phyloP scores from a whole-genome alignment of 2,888 invertebrate genomes.

The Caenorhabditis sulstoni region DNA sequence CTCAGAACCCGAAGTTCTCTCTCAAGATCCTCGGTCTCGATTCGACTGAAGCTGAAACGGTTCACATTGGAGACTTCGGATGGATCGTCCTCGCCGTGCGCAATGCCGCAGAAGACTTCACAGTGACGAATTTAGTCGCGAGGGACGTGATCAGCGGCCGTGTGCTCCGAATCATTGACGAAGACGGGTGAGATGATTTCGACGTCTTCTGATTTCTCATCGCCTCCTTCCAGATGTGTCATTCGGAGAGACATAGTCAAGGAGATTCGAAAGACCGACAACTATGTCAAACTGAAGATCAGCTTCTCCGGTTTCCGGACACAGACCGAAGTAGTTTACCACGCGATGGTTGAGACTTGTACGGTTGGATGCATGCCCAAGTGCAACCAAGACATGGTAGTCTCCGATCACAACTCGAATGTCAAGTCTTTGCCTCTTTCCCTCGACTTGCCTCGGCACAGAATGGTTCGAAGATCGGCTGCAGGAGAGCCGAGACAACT shows the following conservation, averaged over 20 bases:
- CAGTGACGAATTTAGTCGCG: slow-evolving; percentile 47
- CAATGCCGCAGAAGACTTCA: slow-evolving; percentile 44
- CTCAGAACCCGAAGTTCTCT: slow-evolving; percentile 35
- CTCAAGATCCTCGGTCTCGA: slow-evolving; percentile 49
- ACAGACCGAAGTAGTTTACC: slow-evolving; percentile 57
- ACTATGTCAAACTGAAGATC: slow-evolving; percentile 43
- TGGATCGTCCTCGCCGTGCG: slow-evolving; percentile 54
- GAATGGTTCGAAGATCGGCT: slow-evolving; percentile 36
- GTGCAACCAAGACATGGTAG: slow-evolving; percentile 48
- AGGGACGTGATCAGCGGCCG: slow-evolving; percentile 36
- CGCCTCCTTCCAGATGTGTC: slow-evolving; percentile 31
- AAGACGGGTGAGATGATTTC: slow-evolving; percentile 43
- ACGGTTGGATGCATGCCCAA: slow-evolving; percentile 57
- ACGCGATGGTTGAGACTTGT: slow-evolving; percentile 55
- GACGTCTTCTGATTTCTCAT: background rate
- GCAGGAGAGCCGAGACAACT: slow-evolving; percentile 39
- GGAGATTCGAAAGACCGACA: slow-evolving; percentile 44
- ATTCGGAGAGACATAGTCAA: slow-evolving; percentile 47
- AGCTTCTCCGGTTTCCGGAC: slow-evolving; percentile 55
- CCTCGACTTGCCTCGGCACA: slow-evolving; percentile 49
- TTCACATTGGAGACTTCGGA: slow-evolving; percentile 60
- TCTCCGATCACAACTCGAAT: slow-evolving; percentile 23
- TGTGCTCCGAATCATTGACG: slow-evolving; percentile 49
- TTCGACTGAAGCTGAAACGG: slow-evolving; percentile 46
- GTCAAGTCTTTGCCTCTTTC: slow-evolving; percentile 28